These are phyloP conservation scores for Tyrannus savana DNA, from an alignment of 2,113 vertebrate genomes.

Conservation along the genomic window DNA sequence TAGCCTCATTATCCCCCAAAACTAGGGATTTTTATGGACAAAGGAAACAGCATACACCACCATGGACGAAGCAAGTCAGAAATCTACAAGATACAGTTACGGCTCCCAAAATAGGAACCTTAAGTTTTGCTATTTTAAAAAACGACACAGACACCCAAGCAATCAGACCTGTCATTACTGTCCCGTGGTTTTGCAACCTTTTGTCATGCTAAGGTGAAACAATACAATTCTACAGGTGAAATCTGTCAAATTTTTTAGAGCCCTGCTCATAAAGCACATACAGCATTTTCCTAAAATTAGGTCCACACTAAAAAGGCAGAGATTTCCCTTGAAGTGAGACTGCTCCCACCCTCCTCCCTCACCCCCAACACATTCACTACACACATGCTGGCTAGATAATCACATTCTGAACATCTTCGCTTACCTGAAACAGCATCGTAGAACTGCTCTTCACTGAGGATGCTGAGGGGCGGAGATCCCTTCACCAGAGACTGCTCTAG, in stretches of 20 bases:
- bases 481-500: constrained; percentile 82
- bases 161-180: neutral
- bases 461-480: constrained; percentile 77
- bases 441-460: constrained; percentile 88
- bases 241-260: neutral
- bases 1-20: neutral
- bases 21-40: neutral
- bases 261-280: neutral
- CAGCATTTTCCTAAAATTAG: neutral
- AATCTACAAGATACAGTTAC: neutral
- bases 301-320: neutral
- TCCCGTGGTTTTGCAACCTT: neutral
- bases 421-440: constrained; percentile 92
- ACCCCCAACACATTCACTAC: rapidly evolving
- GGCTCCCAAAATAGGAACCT: neutral
- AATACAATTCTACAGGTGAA: neutral
- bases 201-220: neutral
- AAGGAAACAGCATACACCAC: neutral
- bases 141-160: neutral
- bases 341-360: neutral
- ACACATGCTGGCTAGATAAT: neutral
- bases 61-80: neutral
- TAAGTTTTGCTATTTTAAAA: neutral
- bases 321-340: neutral
- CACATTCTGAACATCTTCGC: neutral